A percentile compares a stretch with the other conserved stretches of the same genome.
Evolutionary conservation across 2,797 vertebrate species (phyloP).

Genomic region (Alcedo atthis): DNA sequence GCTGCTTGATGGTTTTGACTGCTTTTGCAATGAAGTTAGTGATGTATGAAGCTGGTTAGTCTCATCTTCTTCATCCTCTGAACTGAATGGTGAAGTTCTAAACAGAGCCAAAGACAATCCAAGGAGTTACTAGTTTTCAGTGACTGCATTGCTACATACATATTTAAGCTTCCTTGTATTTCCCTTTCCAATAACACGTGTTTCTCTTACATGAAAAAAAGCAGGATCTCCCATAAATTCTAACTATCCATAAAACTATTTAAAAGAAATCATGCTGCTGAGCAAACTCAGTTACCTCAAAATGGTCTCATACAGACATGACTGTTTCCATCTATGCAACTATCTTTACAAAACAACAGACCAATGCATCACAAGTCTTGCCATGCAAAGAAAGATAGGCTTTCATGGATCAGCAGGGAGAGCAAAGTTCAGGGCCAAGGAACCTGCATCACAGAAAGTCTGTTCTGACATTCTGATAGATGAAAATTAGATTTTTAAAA

Average conservation of each 20-base stretch:
- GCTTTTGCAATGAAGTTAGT: slow-evolving; percentile 42
- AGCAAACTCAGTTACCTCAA: background rate
- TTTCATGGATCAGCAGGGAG: background rate
- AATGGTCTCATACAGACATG: background rate
- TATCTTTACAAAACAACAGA: background rate
- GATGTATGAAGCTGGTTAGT: slow-evolving; percentile 16
- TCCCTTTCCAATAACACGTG: background rate
- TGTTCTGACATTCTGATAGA: background rate
- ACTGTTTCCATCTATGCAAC: background rate
- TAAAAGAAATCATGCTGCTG: background rate
- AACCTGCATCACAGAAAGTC: background rate
- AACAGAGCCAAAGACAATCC: background rate
- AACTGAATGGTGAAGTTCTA: slow-evolving; percentile 82
- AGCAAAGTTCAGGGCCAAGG: background rate
- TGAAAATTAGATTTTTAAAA: background rate
- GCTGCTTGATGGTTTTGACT: background rate
- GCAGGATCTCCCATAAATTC: background rate
- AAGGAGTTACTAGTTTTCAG: background rate
- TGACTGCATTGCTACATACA: background rate
- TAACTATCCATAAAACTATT: background rate
- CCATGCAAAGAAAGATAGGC: background rate
- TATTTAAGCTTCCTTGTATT: background rate
- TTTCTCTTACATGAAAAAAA: background rate
- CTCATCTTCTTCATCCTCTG: slow-evolving; percentile 77
- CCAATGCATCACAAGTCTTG: background rate